Evolutionary conservation across 2,888 invertebrate species (phyloP).

Genomic region (Fragum whitleyi): DNA sequence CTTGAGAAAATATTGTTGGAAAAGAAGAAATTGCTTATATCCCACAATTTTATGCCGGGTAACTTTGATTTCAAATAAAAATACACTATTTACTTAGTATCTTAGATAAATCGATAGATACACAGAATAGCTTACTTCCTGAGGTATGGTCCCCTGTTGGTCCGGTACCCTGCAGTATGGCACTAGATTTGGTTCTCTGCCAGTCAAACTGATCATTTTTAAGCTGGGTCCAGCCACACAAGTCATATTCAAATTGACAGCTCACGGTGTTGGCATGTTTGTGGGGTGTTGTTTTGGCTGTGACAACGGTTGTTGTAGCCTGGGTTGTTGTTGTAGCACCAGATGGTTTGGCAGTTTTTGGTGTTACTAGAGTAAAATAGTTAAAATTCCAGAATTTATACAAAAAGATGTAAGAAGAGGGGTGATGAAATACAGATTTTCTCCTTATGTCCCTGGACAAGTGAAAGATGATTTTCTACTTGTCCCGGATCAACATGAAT

Average conservation of each 20-base stretch:
- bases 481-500: too few species aligned
- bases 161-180: conserved; percentile 68
- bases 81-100: too few species aligned
- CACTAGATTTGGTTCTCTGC: conserved; percentile 67
- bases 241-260: conserved; percentile 76
- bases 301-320: conserved; percentile 36
- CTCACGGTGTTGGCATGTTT: conserved; percentile 55
- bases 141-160: conserved; percentile 76
- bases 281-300: conserved; percentile 47
- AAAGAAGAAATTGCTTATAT: not conserved
- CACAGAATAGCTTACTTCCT: conserved; percentile 69
- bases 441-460: too few species aligned
- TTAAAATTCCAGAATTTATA: too few species aligned
- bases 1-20: too few species aligned
- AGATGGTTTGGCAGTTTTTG: conserved; percentile 54
- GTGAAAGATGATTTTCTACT: too few species aligned
- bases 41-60: too few species aligned
- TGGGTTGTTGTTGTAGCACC: conserved; percentile 37
- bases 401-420: too few species aligned
- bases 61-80: too few species aligned
- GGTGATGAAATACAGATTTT: too few species aligned
- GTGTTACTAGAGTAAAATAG: conserved; percentile 46
- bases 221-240: conserved; percentile 76
- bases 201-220: conserved; percentile 74
- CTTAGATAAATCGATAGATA: not conserved